Evolutionary conservation across 64 coral and sea anemone species (phyloP).

Genomic region (Dendrophyllia cribrosa): DNA sequence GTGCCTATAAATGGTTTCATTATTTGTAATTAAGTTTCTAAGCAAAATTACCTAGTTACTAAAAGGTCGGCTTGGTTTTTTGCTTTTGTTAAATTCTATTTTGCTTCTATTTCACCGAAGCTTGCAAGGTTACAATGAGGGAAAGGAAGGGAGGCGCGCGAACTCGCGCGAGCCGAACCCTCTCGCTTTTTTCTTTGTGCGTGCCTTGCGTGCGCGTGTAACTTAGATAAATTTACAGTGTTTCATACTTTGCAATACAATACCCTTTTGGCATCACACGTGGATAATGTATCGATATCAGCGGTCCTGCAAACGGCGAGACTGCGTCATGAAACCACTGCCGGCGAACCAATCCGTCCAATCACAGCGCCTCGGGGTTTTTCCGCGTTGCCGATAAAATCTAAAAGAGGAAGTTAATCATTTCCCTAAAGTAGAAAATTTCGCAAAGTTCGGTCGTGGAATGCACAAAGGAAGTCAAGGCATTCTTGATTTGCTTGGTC

Average conservation of each 20-base stretch:
- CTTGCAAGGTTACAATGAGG: no score
- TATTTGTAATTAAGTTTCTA: background rate
- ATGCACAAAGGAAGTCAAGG: background rate
- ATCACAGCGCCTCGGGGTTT: no score
- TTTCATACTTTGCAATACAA: no score
- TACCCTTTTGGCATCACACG: background rate
- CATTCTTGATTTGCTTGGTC: background rate
- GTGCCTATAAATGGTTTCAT: background rate
- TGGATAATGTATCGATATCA: background rate
- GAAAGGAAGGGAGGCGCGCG: no score
- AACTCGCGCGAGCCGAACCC: no score
- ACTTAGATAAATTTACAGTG: no score
- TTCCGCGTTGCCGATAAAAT: background rate
- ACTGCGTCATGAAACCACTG: background rate
- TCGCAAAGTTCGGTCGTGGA: background rate
- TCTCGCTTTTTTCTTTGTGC: no score
- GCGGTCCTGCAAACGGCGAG: background rate
- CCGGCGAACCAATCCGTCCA: background rate
- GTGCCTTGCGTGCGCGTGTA: no score
- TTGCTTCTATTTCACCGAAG: no score
- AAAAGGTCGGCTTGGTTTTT: no score
- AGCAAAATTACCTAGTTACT: background rate
- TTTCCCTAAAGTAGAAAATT: background rate
- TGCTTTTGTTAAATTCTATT: no score
- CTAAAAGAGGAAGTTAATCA: background rate